Base-by-base conservation (phyloP, 2,797 vertebrate genomes). In the Odontamblyopus rebecca region DNA sequence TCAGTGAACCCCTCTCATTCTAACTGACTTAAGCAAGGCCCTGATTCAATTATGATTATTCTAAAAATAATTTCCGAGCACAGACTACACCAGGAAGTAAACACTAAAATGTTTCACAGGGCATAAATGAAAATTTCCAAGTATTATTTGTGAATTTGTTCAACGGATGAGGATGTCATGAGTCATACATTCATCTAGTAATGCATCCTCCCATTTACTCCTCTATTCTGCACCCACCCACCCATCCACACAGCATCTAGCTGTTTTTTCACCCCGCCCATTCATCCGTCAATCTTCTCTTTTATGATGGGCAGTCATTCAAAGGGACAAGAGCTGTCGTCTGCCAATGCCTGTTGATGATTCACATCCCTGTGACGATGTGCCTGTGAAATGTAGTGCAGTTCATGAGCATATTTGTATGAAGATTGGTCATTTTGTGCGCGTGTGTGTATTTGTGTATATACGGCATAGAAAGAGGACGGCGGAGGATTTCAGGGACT, bases 261-360 rank as follows among this genome's bases (percentile, higher is more conserved):
- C 51, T 63, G 0, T 71, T 75, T 74, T 76, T 79, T 76, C 80
- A 68, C 71, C 63, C 67, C 30, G 44, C 71, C 79, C 73, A 68
- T 79, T 81, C 87, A 83, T 67, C 81, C 29, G 72, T 83, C 78
- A 82, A 56, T 83, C 85, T 50, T 0, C 70, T 73, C 64, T 71
- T 71, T 78, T 80, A 71, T 79, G 73, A 83, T 19, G 80, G 73
- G 44, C 67, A 68, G 71, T 70, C 74, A 69, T 76, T 82, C 72
- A 73, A 56, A 66, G 61, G 73, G 75, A 66, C 70, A 74, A 57
- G 64, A 35, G 76, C 70, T 74, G 79, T 62, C 75, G 77, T 68
- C 78, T 71, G 81, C 82, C 68, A 72, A 16, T 11, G 62, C 3
- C 61, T 64, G 26, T 32, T 1, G 68, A 79, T 85, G 83, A 84